phyloP scores from a whole-genome alignment of 2,888 invertebrate genomes.

The Slavum lentiscoides region DNA sequence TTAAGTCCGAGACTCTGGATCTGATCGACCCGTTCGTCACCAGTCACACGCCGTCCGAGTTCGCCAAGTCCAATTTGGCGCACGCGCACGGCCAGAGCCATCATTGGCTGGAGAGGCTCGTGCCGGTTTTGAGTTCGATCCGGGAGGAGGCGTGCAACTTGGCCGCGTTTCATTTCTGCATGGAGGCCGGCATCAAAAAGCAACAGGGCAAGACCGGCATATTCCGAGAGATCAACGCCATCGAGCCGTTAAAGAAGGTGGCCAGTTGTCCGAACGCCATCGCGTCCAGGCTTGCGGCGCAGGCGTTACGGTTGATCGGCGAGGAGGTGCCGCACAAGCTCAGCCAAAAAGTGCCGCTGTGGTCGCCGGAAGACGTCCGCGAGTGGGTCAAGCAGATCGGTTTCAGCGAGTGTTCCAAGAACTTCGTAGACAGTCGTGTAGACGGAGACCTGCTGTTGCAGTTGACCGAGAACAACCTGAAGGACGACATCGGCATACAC shows the following conservation, averaged over 20 bases:
- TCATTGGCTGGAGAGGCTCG: constrained; percentile 88
- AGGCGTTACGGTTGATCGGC: constrained; percentile 87
- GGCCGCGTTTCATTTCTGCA: constrained; percentile 97
- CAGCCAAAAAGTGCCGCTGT: constrained; percentile 96
- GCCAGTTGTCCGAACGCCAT: constrained; percentile 98
- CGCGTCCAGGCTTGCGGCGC: constrained; percentile 94
- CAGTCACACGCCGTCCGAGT: constrained; percentile 90
- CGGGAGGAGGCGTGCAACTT: constrained; percentile 93
- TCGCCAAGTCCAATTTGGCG: constrained; percentile 87
- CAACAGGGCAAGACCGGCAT: constrained; percentile 88
- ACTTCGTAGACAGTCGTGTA: constrained; percentile 88
- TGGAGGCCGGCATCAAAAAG: constrained; percentile 98
- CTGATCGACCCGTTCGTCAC: constrained; percentile 96
- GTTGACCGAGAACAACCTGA: constrained; percentile 87
- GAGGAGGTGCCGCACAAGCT: constrained; percentile 97
- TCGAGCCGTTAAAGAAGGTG: constrained; percentile 91
- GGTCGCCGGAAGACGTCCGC: constrained; percentile 94
- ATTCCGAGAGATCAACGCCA: constrained; percentile 91
- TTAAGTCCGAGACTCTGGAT: constrained; percentile 93
- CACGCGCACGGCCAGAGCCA: constrained; percentile 96
- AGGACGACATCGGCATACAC: constrained; percentile 86
- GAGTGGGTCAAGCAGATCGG: constrained; percentile 99
- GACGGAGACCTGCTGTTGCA: constrained; percentile 95
- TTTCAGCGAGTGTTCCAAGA: constrained; percentile 79
- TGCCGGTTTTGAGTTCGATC: constrained; percentile 91